Evolutionary conservation across 2,797 vertebrate genomes (phyloP).

Genomic region (Aeoliscus strigatus): DNA sequence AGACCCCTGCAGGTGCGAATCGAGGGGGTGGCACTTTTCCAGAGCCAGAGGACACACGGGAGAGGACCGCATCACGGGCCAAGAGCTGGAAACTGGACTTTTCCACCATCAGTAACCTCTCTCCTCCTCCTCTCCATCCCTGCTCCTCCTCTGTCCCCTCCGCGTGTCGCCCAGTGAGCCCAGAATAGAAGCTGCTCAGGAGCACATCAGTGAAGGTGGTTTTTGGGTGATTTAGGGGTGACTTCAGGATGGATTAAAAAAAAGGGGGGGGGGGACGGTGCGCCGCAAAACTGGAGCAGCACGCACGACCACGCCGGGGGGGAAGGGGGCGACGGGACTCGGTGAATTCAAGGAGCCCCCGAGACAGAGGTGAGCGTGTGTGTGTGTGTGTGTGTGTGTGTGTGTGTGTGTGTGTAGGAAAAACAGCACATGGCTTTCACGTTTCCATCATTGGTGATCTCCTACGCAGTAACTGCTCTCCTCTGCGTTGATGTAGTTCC

Average conservation of each 20-base stretch:
- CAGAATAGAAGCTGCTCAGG: slow-evolving; percentile 27
- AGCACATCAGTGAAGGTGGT: slow-evolving; percentile 19
- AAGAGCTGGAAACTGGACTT: slow-evolving; percentile 63
- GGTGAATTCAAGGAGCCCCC: slow-evolving; percentile 75
- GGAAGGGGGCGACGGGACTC: slow-evolving; percentile 76
- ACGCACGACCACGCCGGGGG: slow-evolving; percentile 72
- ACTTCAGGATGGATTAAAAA: slow-evolving; percentile 72
- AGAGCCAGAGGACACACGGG: slow-evolving; percentile 25
- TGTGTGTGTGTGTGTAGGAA: slow-evolving; percentile 22
- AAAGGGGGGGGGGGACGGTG: too few species aligned
- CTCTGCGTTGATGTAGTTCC: not conserved
- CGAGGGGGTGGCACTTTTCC: slow-evolving; percentile 31
- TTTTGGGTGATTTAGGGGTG: slow-evolving; percentile 28
- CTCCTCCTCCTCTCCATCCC: slow-evolving; percentile 12
- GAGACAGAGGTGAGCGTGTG: slow-evolving; percentile 76
- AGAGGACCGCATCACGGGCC: slow-evolving; percentile 33
- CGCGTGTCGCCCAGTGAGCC: slow-evolving; percentile 22
- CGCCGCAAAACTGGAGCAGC: slow-evolving; percentile 76
- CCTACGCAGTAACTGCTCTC: not conserved
- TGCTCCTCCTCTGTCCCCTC: slow-evolving; percentile 26
- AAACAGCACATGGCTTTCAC: too few species aligned
- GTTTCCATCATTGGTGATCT: slow-evolving; percentile 5
- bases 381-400: slow-evolving; percentile 18
- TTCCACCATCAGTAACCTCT: slow-evolving; percentile 51
- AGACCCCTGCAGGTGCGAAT: slow-evolving; percentile 20